Base-by-base conservation (phyloP, 2,113 vertebrate species). In the Stegastes partitus region DNA sequence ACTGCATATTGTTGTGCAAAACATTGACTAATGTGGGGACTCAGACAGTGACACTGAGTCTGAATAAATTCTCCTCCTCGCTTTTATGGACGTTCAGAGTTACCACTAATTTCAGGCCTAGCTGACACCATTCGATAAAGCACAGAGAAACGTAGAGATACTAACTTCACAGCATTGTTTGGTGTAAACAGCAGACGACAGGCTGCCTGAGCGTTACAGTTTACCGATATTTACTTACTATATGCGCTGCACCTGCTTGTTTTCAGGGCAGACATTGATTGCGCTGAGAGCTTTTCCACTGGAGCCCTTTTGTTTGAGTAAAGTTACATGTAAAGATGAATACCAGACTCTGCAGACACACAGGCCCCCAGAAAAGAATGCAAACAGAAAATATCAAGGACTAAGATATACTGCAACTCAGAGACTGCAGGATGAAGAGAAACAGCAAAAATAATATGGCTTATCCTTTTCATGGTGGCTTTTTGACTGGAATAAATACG, bases 1-100 rank as follows among this genome's bases (percentile, higher is more conserved):
- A 61, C 75, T 84, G 81, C 74, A 81, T 72, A 84, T 89, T 89
- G 79, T 83, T 83, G 83, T 77, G 58, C 79, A 86, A 73, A 86
- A 77, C 81, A 84, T 39, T 62, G 90, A 87, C 87, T 83, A 75
- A 77, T 87, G 69, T 74, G n/a, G 31, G 8, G 44, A 84, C 64
- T 79, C 39, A 76, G 70, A 84, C 69, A 77, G 31, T 69, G 78
- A 85, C 64, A 69, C 19, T 61, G 23, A 66, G 25, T 56, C 31
- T 80, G 79, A 80, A 85, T 82, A 64, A 57, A 77, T 62, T n/a
- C 47, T 72, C 53, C 61, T n/a, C 19, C 34, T 54, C 15, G 39
- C 16, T n/a, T 25, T 72, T 61, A 61, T 82, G 49, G 78, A 67
- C 25, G 31, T 51, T 1, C 1, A 39, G 47, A 39, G 6, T 25